Evolutionary conservation across 2,888 invertebrate species (phyloP), one percentile per base, ranked within the genome.

Genomic region (Julus scanicus): DNA sequence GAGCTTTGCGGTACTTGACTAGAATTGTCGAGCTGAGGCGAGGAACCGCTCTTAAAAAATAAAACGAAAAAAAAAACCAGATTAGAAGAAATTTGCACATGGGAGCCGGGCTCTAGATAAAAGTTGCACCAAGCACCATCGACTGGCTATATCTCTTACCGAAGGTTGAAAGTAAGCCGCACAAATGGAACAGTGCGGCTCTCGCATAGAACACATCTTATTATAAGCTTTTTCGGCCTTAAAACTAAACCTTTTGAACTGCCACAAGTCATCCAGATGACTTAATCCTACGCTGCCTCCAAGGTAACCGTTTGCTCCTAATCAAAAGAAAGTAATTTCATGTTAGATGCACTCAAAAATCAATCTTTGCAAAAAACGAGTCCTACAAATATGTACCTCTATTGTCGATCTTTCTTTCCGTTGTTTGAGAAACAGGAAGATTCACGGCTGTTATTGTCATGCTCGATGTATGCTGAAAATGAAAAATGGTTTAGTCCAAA

Each of bases 121-220:
- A 9, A 71, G 0, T 4, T 20, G 20, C 20, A 29, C 29, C 29
- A 29, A 29, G 20, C 4, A 9, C 11, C 3, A 20, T 29, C 71
- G 20, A 8, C 9, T 20, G 2, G 29, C 2, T 71, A 9, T 8
- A 29, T 20, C 9, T 20, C 71, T 29, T 20, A 71, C 71, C 71
- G n/a, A 20, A 20, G 71, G 20, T 71, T 71, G 71, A 20, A 71
- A 71, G 90, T 94, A 94, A 13, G 94, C 92, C 5, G 93, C 92
- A 90, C 95, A 95, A 17, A 95, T 91, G 15, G 93, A 92, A 91
- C 95, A 95, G 90, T 94, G 93, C 0, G 95, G 95, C n/a, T 92
- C 92, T 87, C 92, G 91, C 80, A 92, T 91, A 88, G 94, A 93
- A 92, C 93, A 92, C 88, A 92, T 92, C 87, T 92, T 91, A 90